These are phyloP conservation scores for Enteromius afrohamiltoni DNA, from an alignment of 2,797 vertebrate species.

Conservation along the genomic window DNA sequence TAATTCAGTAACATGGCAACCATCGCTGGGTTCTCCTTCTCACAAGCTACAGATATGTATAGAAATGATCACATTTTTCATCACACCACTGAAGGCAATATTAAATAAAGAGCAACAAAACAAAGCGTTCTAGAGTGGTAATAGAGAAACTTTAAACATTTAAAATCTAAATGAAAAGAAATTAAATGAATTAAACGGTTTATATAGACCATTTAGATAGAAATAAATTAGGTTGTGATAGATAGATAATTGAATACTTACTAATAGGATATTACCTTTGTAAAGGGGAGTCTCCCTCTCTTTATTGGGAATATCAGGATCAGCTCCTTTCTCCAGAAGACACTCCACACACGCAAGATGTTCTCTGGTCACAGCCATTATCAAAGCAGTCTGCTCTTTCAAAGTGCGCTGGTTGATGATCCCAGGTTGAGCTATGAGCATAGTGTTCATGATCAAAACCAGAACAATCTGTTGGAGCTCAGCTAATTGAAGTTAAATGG, in stretches of 20 bases:
- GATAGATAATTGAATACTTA: neutral
- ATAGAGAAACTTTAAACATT: neutral
- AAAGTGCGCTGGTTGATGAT: conserved; percentile 84
- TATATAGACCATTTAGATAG: neutral
- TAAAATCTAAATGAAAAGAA: neutral
- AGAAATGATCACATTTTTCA: neutral
- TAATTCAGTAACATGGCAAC: conserved; percentile 81
- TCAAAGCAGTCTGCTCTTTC: conserved; percentile 82
- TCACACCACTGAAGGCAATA: neutral
- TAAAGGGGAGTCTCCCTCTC: conserved; percentile 88
- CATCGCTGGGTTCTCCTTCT: conserved; percentile 78
- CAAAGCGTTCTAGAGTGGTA: neutral
- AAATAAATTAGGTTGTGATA: neutral
- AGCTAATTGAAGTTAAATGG: neutral
- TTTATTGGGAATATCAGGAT: conserved; percentile 82
- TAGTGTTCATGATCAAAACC: neutral
- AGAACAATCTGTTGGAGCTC: neutral
- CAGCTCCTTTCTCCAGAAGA: conserved; percentile 84
- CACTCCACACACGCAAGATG: conserved; percentile 75
- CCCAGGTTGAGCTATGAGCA: conserved; percentile 79
- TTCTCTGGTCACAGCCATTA: conserved; percentile 78
- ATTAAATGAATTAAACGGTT: neutral
- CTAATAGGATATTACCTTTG: conserved; percentile 77
- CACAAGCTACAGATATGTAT: conserved; percentile 82
- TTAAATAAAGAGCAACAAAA: neutral